These are phyloP conservation scores for Microtus ochrogaster DNA, from an alignment of 2,113 vertebrate species.

Conservation along the genomic window DNA sequence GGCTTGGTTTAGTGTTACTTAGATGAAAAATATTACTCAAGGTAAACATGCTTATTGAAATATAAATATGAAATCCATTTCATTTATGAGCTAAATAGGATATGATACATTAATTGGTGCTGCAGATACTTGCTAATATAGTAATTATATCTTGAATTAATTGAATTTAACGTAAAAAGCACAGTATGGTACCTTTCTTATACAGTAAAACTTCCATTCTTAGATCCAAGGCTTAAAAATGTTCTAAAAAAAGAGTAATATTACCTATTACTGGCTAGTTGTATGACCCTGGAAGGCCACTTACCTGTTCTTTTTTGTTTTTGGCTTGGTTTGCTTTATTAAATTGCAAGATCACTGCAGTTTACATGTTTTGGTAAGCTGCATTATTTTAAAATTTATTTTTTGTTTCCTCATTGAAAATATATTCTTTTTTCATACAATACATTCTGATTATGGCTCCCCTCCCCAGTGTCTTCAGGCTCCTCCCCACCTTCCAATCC, in stretches of 20 bases:
- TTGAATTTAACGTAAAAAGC: background rate
- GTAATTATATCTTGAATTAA: background rate
- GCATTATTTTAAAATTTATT: background rate
- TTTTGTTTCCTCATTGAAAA: background rate
- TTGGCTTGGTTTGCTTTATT: background rate
- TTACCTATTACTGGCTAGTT: background rate
- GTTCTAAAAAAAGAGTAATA: background rate
- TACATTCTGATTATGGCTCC: background rate
- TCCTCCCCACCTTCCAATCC: background rate
- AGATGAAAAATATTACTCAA: conserved; percentile 8
- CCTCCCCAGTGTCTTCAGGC: background rate
- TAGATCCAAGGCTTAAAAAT: background rate
- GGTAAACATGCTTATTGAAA: background rate
- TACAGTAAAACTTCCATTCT: background rate
- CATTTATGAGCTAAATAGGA: background rate
- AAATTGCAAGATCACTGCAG: conserved; percentile 10
- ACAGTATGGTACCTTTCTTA: background rate
- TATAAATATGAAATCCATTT: conserved; percentile 30
- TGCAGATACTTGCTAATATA: background rate
- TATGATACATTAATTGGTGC: background rate
- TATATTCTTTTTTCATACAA: background rate
- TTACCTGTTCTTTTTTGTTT: background rate
- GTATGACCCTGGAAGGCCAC: background rate
- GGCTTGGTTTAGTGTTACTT: conserved; percentile 18
- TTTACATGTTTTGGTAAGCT: background rate